A percentile compares a stretch with the other conserved stretches of the same genome.
Conservation (phyloP, 1,140 invertebrate species). For the Oryctes rhinoceros region DNA sequence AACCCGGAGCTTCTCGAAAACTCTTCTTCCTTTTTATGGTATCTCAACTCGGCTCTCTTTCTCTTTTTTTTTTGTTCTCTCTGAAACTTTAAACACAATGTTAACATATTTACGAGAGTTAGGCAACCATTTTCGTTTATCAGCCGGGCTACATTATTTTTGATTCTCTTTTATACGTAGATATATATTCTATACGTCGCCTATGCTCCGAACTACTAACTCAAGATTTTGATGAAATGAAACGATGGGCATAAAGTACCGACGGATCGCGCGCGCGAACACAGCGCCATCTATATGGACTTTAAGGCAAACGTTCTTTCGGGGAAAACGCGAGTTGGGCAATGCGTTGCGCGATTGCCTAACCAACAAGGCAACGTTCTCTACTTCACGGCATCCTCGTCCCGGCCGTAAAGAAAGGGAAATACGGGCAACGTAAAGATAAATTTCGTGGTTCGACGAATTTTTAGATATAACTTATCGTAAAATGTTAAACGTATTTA, state of each 20-base stretch:
- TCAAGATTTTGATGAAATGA: constrained; percentile 37
- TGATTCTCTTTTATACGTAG: constrained; percentile 19
- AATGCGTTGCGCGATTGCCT: constrained; percentile 2
- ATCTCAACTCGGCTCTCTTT: not conserved
- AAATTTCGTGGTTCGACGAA: constrained; percentile 31
- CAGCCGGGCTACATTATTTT: constrained; percentile 22
- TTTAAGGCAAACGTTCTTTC: not conserved
- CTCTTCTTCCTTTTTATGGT: not conserved
- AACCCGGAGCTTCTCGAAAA: not conserved
- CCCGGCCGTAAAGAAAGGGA: not conserved
- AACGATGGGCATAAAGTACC: not conserved
- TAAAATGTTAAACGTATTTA: constrained; percentile 37
- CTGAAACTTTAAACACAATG: constrained; percentile 30
- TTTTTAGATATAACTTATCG: constrained; percentile 38
- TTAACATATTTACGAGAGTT: constrained; percentile 37
- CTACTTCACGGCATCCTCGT: not conserved
- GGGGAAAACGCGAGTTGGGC: not conserved
- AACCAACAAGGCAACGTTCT: not conserved
- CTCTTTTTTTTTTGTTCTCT: not conserved
- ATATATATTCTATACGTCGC: constrained; percentile 29
- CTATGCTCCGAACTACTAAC: constrained; percentile 17
- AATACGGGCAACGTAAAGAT: not conserved
- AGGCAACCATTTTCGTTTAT: constrained; percentile 29
- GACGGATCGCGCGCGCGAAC: not conserved
- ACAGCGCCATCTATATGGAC: not conserved